phyloP scores from a whole-genome alignment of 2,113 vertebrate species.

The Blennius ocellaris region DNA sequence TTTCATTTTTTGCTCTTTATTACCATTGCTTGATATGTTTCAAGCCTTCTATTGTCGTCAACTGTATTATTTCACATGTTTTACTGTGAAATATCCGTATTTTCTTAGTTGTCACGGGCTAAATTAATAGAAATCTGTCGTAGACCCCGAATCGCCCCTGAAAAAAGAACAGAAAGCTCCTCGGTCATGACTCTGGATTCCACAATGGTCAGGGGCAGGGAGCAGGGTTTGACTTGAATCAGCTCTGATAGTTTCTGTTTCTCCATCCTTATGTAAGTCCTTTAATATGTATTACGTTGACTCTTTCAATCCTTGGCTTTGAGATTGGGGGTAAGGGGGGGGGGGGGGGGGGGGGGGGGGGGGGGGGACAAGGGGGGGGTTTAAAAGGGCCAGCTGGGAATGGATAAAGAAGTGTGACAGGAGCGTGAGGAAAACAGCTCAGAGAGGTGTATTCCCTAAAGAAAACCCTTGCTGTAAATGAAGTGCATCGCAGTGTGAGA shows the following conservation, averaged over 20 bases:
- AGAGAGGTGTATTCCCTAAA: conserved; percentile 53
- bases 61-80: too few relatives aligned
- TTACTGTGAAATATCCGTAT: too few relatives aligned
- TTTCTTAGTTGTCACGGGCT: too few relatives aligned
- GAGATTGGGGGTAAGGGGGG: conserved; percentile 2
- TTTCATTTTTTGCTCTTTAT: too few relatives aligned
- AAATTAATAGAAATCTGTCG: too few relatives aligned
- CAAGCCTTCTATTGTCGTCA: too few relatives aligned
- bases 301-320: conserved; percentile 31
- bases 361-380: too few relatives aligned
- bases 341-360: too few relatives aligned
- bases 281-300: conserved; percentile 65
- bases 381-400: conserved; percentile 16
- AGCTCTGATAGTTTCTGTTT: conserved; percentile 46
- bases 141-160: not conserved
- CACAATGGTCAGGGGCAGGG: conserved; percentile 4
- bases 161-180: not conserved
- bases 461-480: conserved; percentile 64
- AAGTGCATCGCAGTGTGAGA: conserved; percentile 57
- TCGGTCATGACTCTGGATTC: not conserved
- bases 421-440: conserved; percentile 57
- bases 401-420: conserved; percentile 56
- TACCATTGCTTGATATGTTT: too few relatives aligned
- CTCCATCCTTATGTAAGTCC: conserved; percentile 60
- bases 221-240: conserved; percentile 31